Conservation (phyloP, 1,140 invertebrate genomes). For the Ooceraea biroi region DNA sequence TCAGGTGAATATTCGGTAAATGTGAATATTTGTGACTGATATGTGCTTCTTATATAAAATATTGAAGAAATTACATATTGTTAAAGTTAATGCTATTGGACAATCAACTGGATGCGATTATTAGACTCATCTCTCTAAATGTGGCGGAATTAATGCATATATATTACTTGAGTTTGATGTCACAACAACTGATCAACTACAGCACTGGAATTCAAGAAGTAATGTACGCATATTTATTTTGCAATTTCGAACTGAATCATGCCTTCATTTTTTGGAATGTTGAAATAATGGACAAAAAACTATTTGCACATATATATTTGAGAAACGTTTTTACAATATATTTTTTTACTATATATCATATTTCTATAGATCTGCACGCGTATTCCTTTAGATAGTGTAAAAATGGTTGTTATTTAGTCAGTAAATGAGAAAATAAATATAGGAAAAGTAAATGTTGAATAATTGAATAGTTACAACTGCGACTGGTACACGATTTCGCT, state of each 20-base stretch:
- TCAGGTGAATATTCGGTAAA: not conserved
- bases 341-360: no score
- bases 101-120: not conserved
- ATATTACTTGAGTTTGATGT: not conserved
- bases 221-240: not conserved
- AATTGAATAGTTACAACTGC: not conserved
- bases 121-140: not conserved
- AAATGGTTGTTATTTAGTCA: no score
- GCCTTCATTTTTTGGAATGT: no score
- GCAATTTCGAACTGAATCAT: no score
- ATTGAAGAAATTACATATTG: not conserved
- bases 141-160: not conserved
- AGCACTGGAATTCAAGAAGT: not conserved
- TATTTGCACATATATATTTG: no score
- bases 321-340: no score
- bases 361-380: no score
- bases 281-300: no score
- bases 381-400: no score
- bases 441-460: not conserved
- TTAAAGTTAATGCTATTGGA: not conserved
- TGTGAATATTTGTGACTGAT: no score
- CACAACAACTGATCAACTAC: not conserved
- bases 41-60: no score
- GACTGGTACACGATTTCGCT: slow-evolving; percentile 64
- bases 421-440: no score